Evolutionary conservation across 92 coral and sea anemone species (phyloP).

Genomic region (Umimayanthus chanpuru): DNA sequence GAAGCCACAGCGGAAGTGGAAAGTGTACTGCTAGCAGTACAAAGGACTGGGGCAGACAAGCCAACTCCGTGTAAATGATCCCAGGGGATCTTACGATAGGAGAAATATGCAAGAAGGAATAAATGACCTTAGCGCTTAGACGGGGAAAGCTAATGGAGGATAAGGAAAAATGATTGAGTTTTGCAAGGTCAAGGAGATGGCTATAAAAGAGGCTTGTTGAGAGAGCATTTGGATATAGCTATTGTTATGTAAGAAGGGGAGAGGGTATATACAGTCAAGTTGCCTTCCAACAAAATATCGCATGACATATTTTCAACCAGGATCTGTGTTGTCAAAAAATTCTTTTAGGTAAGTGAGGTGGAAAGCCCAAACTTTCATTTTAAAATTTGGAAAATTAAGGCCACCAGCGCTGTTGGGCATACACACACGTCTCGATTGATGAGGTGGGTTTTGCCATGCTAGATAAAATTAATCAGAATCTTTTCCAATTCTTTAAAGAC

Average conservation of each 20-base stretch:
- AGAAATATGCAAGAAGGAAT: not conserved
- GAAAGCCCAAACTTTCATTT: not conserved
- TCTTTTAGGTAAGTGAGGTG: not conserved
- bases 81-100: not conserved
- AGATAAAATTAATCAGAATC: not conserved
- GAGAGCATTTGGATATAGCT: not conserved
- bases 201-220: not conserved
- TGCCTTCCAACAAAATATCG: not conserved
- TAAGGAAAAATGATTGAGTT: too few relatives aligned
- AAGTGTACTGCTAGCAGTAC: too few relatives aligned
- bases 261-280: not conserved
- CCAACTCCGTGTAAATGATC: too few relatives aligned
- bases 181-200: not conserved
- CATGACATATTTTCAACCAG: not conserved
- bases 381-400: not conserved
- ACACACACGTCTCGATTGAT: not conserved
- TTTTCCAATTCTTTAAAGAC: not conserved
- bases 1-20: too few relatives aligned
- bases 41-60: too few relatives aligned
- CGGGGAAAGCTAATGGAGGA: too few relatives aligned
- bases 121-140: too few relatives aligned
- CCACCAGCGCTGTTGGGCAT: not conserved
- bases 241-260: not conserved
- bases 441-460: not conserved
- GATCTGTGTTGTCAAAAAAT: not conserved